phyloP scores from a whole-genome alignment of 1,140 invertebrate species.

The Drosophila watanabei region DNA sequence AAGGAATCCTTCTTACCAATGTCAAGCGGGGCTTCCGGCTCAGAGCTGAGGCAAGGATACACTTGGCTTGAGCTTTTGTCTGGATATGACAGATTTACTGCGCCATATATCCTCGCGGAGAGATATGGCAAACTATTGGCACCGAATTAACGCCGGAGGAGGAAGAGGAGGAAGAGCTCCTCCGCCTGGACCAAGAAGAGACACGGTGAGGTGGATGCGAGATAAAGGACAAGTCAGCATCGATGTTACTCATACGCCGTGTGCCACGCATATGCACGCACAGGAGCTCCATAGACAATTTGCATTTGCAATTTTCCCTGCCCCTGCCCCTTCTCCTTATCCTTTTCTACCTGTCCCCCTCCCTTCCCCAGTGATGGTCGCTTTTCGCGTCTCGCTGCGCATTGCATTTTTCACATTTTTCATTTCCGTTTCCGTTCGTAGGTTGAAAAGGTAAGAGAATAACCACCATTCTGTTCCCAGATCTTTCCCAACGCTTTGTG shows the following conservation, averaged over 20 bases:
- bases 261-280: slow-evolving; percentile 29
- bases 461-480: background rate
- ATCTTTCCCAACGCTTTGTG: slow-evolving; percentile 48
- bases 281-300: slow-evolving; percentile 63
- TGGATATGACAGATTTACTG: slow-evolving; percentile 77
- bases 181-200: background rate
- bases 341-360: background rate
- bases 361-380: slow-evolving; percentile 10
- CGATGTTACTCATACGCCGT: slow-evolving; percentile 67
- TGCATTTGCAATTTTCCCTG: slow-evolving; percentile 59
- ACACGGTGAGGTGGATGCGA: slow-evolving; percentile 45
- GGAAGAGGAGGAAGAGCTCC: background rate
- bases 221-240: slow-evolving; percentile 46
- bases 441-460: slow-evolving; percentile 38
- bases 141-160: slow-evolving; percentile 51
- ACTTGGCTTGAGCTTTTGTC: slow-evolving; percentile 62
- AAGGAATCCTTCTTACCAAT: background rate
- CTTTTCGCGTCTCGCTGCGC: slow-evolving; percentile 50
- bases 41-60: background rate
- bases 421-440: slow-evolving; percentile 76
- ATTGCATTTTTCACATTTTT: slow-evolving; percentile 77
- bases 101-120: slow-evolving; percentile 74
- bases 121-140: slow-evolving; percentile 79
- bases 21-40: slow-evolving; percentile 1
- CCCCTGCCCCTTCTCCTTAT: background rate